phyloP scores from a whole-genome alignment of 2,888 invertebrate genomes.

The Drosophila helvetica region DNA sequence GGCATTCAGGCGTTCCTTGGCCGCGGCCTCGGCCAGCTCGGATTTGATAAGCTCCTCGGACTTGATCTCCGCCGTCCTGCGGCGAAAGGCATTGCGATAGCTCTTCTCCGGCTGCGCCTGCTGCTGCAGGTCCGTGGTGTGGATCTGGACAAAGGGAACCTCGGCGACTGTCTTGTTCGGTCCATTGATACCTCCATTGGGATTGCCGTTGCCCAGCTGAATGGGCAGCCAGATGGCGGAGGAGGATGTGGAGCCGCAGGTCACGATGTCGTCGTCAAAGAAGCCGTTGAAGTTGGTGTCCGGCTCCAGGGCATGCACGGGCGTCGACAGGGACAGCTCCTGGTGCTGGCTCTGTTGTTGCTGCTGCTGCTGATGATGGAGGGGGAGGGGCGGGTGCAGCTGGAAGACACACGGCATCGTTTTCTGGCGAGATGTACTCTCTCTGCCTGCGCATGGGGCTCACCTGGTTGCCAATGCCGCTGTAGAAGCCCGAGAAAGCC shows the following conservation, averaged over 20 bases:
- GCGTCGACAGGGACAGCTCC: slow-evolving; percentile 66
- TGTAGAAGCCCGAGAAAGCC: slow-evolving; percentile 71
- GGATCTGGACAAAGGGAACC: slow-evolving; percentile 82
- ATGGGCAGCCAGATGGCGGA: not conserved
- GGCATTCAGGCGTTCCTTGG: slow-evolving; percentile 75
- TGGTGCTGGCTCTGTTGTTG: slow-evolving; percentile 16
- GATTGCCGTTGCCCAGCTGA: slow-evolving; percentile 2
- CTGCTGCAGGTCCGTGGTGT: slow-evolving; percentile 81
- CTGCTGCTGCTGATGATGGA: slow-evolving; percentile 31
- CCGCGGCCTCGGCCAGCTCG: slow-evolving; percentile 74
- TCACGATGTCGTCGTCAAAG: slow-evolving; percentile 65
- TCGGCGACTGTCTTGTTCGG: not conserved
- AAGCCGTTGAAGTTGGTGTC: slow-evolving; percentile 60
- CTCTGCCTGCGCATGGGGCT: slow-evolving; percentile 35
- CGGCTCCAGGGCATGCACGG: slow-evolving; percentile 64
- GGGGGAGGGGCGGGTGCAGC: slow-evolving; percentile 33
- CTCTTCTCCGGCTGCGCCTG: slow-evolving; percentile 75
- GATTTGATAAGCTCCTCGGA: slow-evolving; percentile 84
- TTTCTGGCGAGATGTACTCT: slow-evolving; percentile 18
- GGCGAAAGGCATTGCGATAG: slow-evolving; percentile 79
- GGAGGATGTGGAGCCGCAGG: slow-evolving; percentile 15
- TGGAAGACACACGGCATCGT: slow-evolving; percentile 43
- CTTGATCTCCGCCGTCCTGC: slow-evolving; percentile 77
- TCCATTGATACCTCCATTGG: not conserved
- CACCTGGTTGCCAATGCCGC: slow-evolving; percentile 74